Evolutionary conservation across 2,113 vertebrate genomes (phyloP).

Genomic region (Halichoeres trimaculatus): DNA sequence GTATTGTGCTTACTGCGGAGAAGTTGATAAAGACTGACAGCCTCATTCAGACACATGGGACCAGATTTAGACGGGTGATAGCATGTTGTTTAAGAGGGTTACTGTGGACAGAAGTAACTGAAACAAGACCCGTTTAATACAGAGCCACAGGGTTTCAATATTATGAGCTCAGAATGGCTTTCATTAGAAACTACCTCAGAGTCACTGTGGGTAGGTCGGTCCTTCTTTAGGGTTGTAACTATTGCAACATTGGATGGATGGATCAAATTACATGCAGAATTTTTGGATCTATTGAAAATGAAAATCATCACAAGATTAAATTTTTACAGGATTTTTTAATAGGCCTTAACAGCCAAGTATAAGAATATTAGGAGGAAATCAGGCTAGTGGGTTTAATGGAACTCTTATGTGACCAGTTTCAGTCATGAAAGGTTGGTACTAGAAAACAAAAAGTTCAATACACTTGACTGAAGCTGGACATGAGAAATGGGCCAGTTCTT

Average conservation of each 20-base stretch:
- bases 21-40: conserved; percentile 34
- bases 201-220: background rate
- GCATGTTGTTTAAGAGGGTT: background rate
- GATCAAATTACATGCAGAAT: too few species aligned
- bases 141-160: background rate
- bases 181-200: background rate
- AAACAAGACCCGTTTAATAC: background rate
- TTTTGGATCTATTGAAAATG: too few species aligned
- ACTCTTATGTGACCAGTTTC: background rate
- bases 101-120: background rate
- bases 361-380: background rate
- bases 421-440: too few species aligned
- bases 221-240: too few species aligned
- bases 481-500: too few species aligned
- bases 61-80: conserved; percentile 10
- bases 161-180: too few species aligned
- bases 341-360: background rate
- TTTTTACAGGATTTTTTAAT: background rate
- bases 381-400: background rate
- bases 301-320: background rate
- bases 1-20: conserved; percentile 38
- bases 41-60: conserved; percentile 7
- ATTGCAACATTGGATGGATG: background rate
- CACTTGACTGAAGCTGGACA: background rate
- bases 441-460: background rate